Conservation (phyloP, 2,888 invertebrate species). For the Plutella xylostella region DNA sequence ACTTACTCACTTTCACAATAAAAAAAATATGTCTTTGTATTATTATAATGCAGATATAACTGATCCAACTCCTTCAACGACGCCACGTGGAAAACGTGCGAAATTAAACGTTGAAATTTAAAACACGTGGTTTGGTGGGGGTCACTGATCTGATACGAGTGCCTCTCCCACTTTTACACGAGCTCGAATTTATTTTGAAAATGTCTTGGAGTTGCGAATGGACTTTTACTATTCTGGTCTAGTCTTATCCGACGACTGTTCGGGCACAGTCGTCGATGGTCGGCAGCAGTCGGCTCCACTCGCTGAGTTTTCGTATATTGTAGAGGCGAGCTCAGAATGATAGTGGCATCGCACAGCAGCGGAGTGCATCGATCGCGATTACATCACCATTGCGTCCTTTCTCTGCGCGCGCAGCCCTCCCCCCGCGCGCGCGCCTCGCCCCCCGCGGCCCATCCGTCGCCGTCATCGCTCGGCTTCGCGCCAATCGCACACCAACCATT, state of each 20-base stretch:
- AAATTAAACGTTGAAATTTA: not conserved
- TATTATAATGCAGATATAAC: no score
- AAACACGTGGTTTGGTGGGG: constrained; percentile 32
- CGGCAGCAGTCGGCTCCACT: constrained; percentile 6
- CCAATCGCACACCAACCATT: constrained; percentile 39
- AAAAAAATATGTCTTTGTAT: no score
- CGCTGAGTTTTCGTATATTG: no score
- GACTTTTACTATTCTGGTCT: no score
- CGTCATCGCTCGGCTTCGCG: constrained; percentile 41
- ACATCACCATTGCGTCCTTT: constrained; percentile 66
- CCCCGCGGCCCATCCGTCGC: constrained; percentile 17
- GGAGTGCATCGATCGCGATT: constrained; percentile 67
- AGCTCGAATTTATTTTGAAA: no score
- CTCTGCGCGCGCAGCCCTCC: constrained; percentile 61
- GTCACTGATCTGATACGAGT: constrained; percentile 38
- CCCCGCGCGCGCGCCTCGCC: constrained; percentile 28
- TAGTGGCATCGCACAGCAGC: constrained; percentile 32
- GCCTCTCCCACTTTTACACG: not conserved
- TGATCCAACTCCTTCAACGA: constrained; percentile 4
- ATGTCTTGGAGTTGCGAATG: no score
- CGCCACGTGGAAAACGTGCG: constrained; percentile 16
- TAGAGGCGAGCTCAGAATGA: constrained; percentile 19
- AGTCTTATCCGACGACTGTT: constrained; percentile 6
- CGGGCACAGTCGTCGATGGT: constrained; percentile 11
- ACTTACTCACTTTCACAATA: no score